Evolutionary conservation across 2,888 invertebrate species (phyloP).

Genomic region (Pyrrhosoma nymphula): DNA sequence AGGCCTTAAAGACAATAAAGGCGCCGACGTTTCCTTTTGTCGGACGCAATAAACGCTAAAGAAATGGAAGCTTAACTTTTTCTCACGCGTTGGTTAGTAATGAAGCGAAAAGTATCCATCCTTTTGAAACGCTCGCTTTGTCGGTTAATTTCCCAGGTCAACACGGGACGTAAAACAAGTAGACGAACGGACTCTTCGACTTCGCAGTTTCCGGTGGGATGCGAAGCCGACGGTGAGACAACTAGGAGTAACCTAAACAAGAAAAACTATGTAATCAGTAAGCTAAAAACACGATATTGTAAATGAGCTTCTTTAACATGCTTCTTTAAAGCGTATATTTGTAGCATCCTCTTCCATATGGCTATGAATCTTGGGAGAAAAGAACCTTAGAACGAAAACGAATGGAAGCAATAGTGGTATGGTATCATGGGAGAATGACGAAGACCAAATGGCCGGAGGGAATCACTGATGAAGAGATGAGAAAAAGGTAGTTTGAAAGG

Average conservation of each 20-base stretch:
- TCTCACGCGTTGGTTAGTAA: neutral
- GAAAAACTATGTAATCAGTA: no score
- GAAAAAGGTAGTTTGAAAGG: no score
- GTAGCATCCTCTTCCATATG: no score
- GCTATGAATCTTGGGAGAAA: no score
- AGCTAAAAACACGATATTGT: no score
- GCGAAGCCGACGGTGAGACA: neutral
- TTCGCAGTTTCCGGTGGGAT: neutral
- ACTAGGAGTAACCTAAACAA: no score
- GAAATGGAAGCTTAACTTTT: neutral
- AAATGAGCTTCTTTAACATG: no score
- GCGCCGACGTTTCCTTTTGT: slow-evolving; percentile 24
- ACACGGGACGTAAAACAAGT: no score
- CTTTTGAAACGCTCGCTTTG: neutral
- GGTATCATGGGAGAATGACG: neutral
- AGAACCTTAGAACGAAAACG: no score
- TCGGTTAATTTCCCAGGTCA: neutral
- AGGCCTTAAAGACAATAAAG: neutral
- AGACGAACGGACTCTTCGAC: neutral
- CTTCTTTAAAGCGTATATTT: no score
- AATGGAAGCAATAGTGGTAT: neutral
- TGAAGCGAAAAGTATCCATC: neutral
- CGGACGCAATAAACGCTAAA: neutral
- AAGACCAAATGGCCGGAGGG: no score
- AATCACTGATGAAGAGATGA: no score